A percentile compares a stretch with the other conserved stretches of the same genome.
Evolutionary conservation across 2,113 vertebrate genomes (phyloP).

Genomic region (Rhombomys opimus): DNA sequence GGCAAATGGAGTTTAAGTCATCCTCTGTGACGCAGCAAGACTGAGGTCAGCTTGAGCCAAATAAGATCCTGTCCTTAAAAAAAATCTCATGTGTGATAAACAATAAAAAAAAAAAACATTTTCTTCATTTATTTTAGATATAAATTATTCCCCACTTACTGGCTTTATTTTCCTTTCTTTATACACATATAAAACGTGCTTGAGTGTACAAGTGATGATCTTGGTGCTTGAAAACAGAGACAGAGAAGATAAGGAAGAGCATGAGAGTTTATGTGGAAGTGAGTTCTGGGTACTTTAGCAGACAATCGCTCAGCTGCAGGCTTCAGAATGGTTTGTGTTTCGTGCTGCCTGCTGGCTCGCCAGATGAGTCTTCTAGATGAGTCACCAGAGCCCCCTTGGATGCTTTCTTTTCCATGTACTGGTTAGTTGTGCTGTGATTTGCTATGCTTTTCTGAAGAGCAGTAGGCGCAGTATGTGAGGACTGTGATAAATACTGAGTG

Average conservation of each 20-base stretch:
- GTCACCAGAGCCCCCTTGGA: neutral
- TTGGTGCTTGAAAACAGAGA: neutral
- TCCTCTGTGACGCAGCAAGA: neutral
- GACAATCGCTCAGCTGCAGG: neutral
- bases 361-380: neutral
- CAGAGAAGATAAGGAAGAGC: neutral
- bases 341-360: neutral
- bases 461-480: neutral
- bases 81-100: neutral
- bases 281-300: neutral
- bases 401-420: neutral
- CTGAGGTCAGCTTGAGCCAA: neutral
- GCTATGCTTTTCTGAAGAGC: neutral
- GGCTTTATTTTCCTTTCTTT: neutral
- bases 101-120: constrained; percentile 12
- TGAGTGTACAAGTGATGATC: neutral
- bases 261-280: neutral
- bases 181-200: neutral
- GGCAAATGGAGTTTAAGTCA: neutral
- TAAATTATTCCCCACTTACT: neutral
- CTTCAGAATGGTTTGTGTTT: neutral
- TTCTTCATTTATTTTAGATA: constrained; percentile 40
- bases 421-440: neutral
- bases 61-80: too few species aligned
- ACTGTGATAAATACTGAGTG: neutral